A percentile compares a stretch with the other conserved stretches of the same genome.
phyloP scores from a whole-genome alignment of 2,797 vertebrate species.

The Sebastes trivittatus region DNA sequence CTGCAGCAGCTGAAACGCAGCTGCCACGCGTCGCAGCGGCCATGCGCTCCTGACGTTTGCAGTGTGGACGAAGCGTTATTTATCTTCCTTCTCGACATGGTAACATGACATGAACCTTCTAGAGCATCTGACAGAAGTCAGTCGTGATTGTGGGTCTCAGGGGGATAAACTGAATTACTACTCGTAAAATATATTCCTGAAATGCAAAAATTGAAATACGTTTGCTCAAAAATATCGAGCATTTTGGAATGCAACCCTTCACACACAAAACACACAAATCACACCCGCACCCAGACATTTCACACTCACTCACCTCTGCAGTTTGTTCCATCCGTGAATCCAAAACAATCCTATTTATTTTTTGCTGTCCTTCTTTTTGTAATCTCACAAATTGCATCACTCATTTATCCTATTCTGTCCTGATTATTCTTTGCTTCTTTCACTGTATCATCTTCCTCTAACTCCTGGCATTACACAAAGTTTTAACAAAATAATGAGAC shows the following conservation, averaged over 20 bases:
- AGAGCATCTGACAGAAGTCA: too few relatives aligned
- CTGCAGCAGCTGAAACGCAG: too few relatives aligned
- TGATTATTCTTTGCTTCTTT: background rate
- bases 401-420: constrained; percentile 1
- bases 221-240: constrained; percentile 6
- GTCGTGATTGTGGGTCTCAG: too few relatives aligned
- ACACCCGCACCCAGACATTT: background rate
- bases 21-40: too few relatives aligned
- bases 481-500: too few relatives aligned
- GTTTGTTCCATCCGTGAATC: constrained; percentile 6
- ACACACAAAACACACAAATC: constrained; percentile 17
- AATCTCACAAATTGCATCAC: constrained; percentile 43
- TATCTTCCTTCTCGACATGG: too few relatives aligned
- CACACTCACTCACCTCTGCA: constrained; percentile 18
- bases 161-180: background rate
- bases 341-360: constrained; percentile 8
- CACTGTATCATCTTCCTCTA: background rate
- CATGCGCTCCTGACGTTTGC: too few relatives aligned
- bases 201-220: background rate
- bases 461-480: too few relatives aligned
- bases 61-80: too few relatives aligned
- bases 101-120: too few relatives aligned
- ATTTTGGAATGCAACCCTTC: constrained; percentile 76
- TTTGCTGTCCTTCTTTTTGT: constrained; percentile 6
- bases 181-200: background rate